phyloP scores from a whole-genome alignment of 2,888 invertebrate genomes.

The Sphaeridia pumilis region DNA sequence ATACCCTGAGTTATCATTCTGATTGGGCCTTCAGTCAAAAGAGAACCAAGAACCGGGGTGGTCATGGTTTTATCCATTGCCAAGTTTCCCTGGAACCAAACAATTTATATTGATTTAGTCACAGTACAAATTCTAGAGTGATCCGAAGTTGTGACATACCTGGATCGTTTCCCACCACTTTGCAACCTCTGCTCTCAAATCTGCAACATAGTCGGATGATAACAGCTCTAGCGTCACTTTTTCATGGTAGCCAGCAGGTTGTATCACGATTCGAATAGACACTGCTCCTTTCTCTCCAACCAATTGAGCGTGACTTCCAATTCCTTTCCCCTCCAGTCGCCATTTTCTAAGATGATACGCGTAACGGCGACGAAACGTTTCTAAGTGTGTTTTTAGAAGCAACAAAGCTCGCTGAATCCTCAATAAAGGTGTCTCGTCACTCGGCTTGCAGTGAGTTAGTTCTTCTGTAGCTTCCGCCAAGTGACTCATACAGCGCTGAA shows the following conservation, averaged over 20 bases:
- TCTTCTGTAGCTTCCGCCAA: conserved; percentile 70
- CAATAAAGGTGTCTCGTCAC: conserved; percentile 67
- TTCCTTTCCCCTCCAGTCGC: conserved; percentile 69
- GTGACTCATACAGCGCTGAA: conserved; percentile 85
- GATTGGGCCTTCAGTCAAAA: conserved; percentile 66
- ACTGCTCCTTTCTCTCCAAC: conserved; percentile 51
- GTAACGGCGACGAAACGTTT: conserved; percentile 76
- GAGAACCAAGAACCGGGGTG: conserved; percentile 52
- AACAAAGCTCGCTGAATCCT: conserved; percentile 82
- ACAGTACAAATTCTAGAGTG: not conserved
- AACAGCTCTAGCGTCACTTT: conserved; percentile 69
- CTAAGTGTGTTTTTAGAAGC: conserved; percentile 80
- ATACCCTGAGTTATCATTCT: conserved; percentile 83
- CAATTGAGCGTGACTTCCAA: conserved; percentile 63
- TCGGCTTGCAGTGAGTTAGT: conserved; percentile 40
- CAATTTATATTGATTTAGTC: not conserved
- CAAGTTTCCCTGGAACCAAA: conserved; percentile 12
- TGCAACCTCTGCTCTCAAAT: conserved; percentile 85
- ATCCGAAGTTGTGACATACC: conserved; percentile 33
- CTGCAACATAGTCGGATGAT: conserved; percentile 79
- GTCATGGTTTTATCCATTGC: conserved; percentile 27
- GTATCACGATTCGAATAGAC: conserved; percentile 65
- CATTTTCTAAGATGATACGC: conserved; percentile 80
- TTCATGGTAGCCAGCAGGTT: conserved; percentile 77
- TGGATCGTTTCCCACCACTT: conserved; percentile 73